phyloP scores from a whole-genome alignment of 2,113 vertebrate species.

The Campylomormyrus numenius region DNA sequence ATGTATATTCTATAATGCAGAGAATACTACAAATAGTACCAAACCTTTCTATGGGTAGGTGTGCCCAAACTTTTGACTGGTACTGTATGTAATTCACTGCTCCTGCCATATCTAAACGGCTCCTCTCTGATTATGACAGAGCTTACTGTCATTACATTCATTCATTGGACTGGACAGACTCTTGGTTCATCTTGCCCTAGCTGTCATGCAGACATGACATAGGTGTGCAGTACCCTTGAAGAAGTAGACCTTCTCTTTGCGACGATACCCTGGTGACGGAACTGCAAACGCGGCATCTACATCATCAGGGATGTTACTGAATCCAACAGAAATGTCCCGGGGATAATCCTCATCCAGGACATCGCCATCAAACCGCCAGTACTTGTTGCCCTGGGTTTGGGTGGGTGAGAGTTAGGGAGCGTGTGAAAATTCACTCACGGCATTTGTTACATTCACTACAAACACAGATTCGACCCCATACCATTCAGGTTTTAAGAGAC shows the following conservation, averaged over 20 bases:
- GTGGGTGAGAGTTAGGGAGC: background rate
- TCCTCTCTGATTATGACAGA: background rate
- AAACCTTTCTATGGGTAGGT: background rate
- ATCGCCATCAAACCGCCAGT: conserved; percentile 83
- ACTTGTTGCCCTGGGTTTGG: conserved; percentile 61
- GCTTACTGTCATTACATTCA: background rate
- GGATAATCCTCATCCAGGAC: conserved; percentile 73
- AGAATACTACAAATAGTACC: background rate
- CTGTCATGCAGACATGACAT: background rate
- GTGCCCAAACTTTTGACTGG: background rate
- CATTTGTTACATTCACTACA: background rate
- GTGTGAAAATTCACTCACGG: background rate
- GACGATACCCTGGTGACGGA: conserved; percentile 64
- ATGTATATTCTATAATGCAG: background rate
- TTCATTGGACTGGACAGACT: background rate
- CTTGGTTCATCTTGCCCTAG: background rate
- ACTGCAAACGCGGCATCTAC: conserved; percentile 76
- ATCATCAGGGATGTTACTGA: conserved; percentile 66
- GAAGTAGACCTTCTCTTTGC: conserved; percentile 82
- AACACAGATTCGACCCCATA: background rate
- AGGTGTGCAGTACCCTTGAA: conserved; percentile 76
- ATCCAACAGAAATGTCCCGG: conserved; percentile 72
- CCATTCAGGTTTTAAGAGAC: background rate
- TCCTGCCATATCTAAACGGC: background rate
- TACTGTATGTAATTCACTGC: background rate